Base-by-base conservation (phyloP, 23 tunicate species). In the Clavelina lepadiformis region DNA sequence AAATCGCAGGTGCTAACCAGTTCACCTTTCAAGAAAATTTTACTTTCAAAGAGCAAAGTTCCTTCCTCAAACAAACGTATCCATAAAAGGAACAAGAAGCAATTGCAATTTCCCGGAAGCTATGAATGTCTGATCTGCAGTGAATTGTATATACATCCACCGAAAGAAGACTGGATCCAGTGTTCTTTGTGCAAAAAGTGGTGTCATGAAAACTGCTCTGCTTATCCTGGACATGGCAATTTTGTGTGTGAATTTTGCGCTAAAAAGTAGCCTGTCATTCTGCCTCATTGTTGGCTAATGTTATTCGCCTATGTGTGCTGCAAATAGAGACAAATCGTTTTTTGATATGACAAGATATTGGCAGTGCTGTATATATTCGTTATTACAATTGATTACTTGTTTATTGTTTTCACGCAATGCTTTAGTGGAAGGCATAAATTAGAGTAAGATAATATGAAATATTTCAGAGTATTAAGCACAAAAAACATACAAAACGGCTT, bases 191-290 rank as follows among this genome's bases (percentile, higher is more conserved):
- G 68, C 50, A 63, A 63, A 27, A 13, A 63, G 22, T 63, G 68
- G 68, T 63, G 68, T 27, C 68, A 63, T 63, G 68, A 63, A 63
- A 63, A 63, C 7, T 63, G 68, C 50, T 35, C 68, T 63, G 50
- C 3, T 7, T 63, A 63, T 63, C 13, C 13, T 21, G 23, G 50
- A 3, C 6, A 15, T 15, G 68, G 68, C 21, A 35, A 35, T 19
- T 63, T 34, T 35, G 50, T 35, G 26, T 63, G 68, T 63, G 68
- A 63, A 19, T 34, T 63, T 63, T 63, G 35, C 36, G 4, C n/a
- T 11, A 28, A 58, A n/a, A n/a, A n/a, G n/a, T n/a, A n/a, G 35
- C 11, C 35, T 58, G 31, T 28, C n/a, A 53, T 7, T 20, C 23
- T 20, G 21, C 6, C 25, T 25, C 59, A 41, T 41, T 41, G 11